These are phyloP conservation scores for Andrena dorsata DNA, from an alignment of 2,888 invertebrate genomes.

Conservation along the genomic window DNA sequence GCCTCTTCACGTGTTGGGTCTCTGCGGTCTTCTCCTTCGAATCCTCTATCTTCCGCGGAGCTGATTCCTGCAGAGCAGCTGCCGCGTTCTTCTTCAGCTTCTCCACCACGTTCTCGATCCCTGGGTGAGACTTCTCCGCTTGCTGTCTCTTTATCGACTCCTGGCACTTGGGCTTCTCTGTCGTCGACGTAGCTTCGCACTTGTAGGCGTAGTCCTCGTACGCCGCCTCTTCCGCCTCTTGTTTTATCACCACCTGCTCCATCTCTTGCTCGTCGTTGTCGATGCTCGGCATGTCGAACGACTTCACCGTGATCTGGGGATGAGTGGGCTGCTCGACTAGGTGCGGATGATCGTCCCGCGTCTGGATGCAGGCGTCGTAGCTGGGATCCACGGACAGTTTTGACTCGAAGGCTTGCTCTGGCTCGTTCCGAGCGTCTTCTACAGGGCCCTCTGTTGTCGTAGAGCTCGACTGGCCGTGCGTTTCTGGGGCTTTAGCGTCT, in stretches of 20 bases:
- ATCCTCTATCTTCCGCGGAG: slow-evolving; percentile 57
- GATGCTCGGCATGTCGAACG: slow-evolving; percentile 82
- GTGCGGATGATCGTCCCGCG: slow-evolving; percentile 23
- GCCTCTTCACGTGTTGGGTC: slow-evolving; percentile 41
- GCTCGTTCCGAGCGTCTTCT: neutral
- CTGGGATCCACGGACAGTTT: slow-evolving; percentile 21
- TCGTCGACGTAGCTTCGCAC: slow-evolving; percentile 55
- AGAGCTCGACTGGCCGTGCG: neutral
- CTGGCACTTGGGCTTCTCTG: slow-evolving; percentile 54
- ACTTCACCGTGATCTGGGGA: slow-evolving; percentile 72
- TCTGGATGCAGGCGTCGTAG: slow-evolving; percentile 52
- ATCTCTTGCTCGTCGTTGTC: slow-evolving; percentile 80
- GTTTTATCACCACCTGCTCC: slow-evolving; percentile 71
- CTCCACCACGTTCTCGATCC: slow-evolving; percentile 82
- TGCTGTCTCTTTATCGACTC: slow-evolving; percentile 69
- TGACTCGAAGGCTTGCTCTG: slow-evolving; percentile 23
- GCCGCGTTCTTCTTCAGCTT: slow-evolving; percentile 82
- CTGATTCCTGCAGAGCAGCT: slow-evolving; percentile 72
- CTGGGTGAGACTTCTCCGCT: slow-evolving; percentile 77
- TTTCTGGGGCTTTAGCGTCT: slow-evolving; percentile 21
- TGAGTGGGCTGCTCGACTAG: slow-evolving; percentile 27
- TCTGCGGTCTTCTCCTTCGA: slow-evolving; percentile 71
- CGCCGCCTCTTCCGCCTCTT: slow-evolving; percentile 69
- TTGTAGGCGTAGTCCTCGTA: slow-evolving; percentile 60
- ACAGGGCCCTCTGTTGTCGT: neutral